Evolutionary conservation across 1,140 invertebrate species (phyloP).

Genomic region (Drosophila pachea): DNA sequence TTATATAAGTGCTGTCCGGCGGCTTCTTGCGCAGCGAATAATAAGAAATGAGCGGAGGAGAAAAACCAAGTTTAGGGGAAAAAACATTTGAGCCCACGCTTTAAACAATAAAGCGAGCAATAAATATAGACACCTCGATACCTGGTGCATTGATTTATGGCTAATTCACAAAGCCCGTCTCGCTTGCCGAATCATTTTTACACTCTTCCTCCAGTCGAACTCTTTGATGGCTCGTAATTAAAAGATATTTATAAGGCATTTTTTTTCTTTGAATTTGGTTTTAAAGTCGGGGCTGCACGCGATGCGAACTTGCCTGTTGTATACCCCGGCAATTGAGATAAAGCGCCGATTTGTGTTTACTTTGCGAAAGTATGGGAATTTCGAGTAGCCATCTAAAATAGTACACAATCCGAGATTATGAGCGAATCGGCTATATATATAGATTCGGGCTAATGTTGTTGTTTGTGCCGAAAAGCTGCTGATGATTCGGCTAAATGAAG

Average conservation of each 20-base stretch:
- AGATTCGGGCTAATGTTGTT: constrained; percentile 4
- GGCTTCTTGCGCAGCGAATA: constrained; percentile 22
- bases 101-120: constrained; percentile 34
- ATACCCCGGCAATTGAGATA: constrained; percentile 29
- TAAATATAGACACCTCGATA: constrained; percentile 53
- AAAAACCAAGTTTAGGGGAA: constrained; percentile 16
- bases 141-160: constrained; percentile 62
- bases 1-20: constrained; percentile 57
- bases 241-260: constrained; percentile 57
- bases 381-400: constrained; percentile 3
- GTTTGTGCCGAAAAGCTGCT: constrained; percentile 9
- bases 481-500: constrained; percentile 39
- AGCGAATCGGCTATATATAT: background rate
- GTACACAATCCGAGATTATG: background rate
- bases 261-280: constrained; percentile 51
- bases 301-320: constrained; percentile 35
- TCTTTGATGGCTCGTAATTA: constrained; percentile 60
- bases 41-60: constrained; percentile 14
- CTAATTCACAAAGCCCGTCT: constrained; percentile 66
- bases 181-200: constrained; percentile 72
- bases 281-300: constrained; percentile 50
- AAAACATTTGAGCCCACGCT: constrained; percentile 55
- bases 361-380: constrained; percentile 19
- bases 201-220: constrained; percentile 51
- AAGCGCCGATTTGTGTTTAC: constrained; percentile 6